Base-by-base conservation (phyloP, 2,888 invertebrate species). In the Chromoteleia sp. region DNA sequence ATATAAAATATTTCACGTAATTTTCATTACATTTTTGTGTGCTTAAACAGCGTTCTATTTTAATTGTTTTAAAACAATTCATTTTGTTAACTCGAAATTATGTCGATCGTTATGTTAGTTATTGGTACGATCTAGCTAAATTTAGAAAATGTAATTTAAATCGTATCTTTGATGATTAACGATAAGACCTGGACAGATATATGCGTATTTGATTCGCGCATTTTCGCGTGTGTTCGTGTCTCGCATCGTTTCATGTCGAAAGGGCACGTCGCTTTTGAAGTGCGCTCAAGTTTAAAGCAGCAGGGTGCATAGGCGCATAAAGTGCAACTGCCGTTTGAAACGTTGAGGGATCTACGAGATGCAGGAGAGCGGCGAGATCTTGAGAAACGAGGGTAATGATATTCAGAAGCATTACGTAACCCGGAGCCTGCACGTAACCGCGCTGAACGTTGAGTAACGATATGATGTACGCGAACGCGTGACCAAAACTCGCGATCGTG, bases 301-400 rank as follows among this genome's bases (percentile, higher is more conserved):
- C 48, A 21, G 56, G 67, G 70, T 76, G 84, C 83, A 78, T 77
- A 77, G 83, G 70, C 76, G 83, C 84, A 76, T 81, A 84, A 84
- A 84, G 85, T 82, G 84, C 84, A 85, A 83, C 82, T 81, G 75
- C 80, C 84, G 82, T 84, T 81, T 77, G 79, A 73, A 82, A 77
- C 79, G 83, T 61, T 48, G 74, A 73, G 80, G 76, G 52, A 75
- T 78, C 21, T 39, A 21, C 17, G 76, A 67, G 81, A 54, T 67
- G 74, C 59, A 52, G 52, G 68, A 67, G 65, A 45, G 59, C 70
- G 61, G 70, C 59, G 65, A 77, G 81, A 80, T 81, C 85, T 82
- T 70, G 74, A 78, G 82, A 84, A 86, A 86, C 84, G 83, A 78
- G 85, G 86, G 83, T 84, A 86, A 87, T 85, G 87, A 86, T 86